Evolutionary conservation across 2,888 invertebrate genomes (phyloP).

Genomic region (Deilephila elpenor): DNA sequence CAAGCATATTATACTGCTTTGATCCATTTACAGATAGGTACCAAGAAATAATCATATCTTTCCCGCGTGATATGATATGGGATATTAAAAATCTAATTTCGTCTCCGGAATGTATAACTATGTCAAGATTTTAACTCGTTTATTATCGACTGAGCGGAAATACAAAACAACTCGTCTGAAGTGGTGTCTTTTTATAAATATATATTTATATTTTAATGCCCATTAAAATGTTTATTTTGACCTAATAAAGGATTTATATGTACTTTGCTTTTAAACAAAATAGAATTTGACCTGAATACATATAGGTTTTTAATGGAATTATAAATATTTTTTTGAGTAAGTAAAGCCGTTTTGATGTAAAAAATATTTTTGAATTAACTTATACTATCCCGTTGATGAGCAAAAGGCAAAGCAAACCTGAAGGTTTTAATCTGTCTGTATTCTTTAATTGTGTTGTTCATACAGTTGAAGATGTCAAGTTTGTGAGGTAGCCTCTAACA

Average conservation of each 20-base stretch:
- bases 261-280: background rate
- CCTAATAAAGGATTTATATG: slow-evolving; percentile 57
- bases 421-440: too few species aligned
- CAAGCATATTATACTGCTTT: background rate
- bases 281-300: background rate
- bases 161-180: background rate
- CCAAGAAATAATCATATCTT: background rate
- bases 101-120: slow-evolving; percentile 1
- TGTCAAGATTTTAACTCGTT: slow-evolving; percentile 21
- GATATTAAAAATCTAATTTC: slow-evolving; percentile 19
- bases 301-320: background rate
- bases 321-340: too few species aligned
- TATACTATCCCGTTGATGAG: too few species aligned
- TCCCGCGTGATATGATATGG: background rate
- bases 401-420: accelerated
- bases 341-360: too few species aligned
- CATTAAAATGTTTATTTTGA: slow-evolving; percentile 42
- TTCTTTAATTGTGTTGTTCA: too few species aligned
- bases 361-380: too few species aligned
- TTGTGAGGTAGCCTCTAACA: too few species aligned
- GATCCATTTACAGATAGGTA: background rate
- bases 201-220: slow-evolving; percentile 18
- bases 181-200: slow-evolving; percentile 27
- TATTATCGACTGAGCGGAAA: slow-evolving; percentile 12
- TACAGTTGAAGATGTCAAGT: too few species aligned